A percentile compares a stretch with the other conserved stretches of the same genome.
These are phyloP conservation scores for Zapornia atra DNA, from an alignment of 2,113 vertebrate genomes.

Conservation along the genomic window DNA sequence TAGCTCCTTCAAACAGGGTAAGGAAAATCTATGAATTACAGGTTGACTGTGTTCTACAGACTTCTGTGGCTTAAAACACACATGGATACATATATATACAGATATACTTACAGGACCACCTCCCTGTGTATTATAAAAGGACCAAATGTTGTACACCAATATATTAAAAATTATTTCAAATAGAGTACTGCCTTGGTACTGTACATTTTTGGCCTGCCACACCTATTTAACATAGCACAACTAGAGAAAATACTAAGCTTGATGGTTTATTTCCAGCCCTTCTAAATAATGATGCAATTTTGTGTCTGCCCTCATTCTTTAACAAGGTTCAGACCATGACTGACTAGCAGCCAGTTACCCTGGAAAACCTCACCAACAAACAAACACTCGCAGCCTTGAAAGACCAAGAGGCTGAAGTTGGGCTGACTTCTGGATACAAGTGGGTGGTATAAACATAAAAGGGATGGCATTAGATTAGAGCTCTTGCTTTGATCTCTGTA, in stretches of 20 bases:
- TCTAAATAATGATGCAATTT: slow-evolving; percentile 17
- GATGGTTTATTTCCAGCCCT: neutral
- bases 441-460: slow-evolving; percentile 66
- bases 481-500: slow-evolving; percentile 30
- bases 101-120: neutral
- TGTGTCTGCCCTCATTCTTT: neutral
- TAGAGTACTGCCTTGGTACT: neutral
- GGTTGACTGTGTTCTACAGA: neutral
- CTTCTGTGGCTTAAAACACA: neutral
- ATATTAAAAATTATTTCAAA: neutral
- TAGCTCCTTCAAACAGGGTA: neutral
- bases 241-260: neutral
- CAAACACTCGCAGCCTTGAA: neutral
- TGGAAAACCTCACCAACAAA: slow-evolving; percentile 45
- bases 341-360: slow-evolving; percentile 25
- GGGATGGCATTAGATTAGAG: slow-evolving; percentile 67
- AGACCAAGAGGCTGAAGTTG: neutral
- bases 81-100: neutral
- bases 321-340: neutral
- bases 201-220: neutral
- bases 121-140: neutral
- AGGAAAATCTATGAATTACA: neutral
- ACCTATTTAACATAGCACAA: neutral
- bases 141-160: neutral
- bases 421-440: slow-evolving; percentile 30